These are phyloP conservation scores for Apogon hyalosoma DNA, from an alignment of 2,797 vertebrate species.

Conservation along the genomic window DNA sequence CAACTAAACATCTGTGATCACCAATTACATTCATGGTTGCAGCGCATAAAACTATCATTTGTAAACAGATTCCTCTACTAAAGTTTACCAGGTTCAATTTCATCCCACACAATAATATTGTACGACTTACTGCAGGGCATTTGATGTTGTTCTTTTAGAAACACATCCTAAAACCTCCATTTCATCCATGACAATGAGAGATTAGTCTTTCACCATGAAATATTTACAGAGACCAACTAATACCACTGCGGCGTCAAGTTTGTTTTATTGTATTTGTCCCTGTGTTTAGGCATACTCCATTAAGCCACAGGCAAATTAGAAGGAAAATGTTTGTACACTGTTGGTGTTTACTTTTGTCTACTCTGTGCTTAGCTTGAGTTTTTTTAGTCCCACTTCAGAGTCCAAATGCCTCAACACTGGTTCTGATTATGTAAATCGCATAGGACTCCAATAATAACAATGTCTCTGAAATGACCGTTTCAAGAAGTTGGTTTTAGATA, in stretches of 20 bases:
- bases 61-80: conserved; percentile 1
- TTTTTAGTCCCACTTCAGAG: conserved; percentile 16
- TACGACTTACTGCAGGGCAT: conserved; percentile 10
- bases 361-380: conserved; percentile 17
- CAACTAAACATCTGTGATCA: conserved; percentile 49
- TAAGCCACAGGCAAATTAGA: conserved; percentile 52
- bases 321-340: conserved; percentile 41
- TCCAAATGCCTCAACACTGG: conserved; percentile 27
- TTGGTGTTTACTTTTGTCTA: conserved; percentile 40
- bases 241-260: conserved; percentile 51
- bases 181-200: conserved; percentile 37
- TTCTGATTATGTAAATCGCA: conserved; percentile 51
- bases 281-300: conserved; percentile 37
- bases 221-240: conserved; percentile 49
- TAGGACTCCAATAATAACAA: conserved; percentile 29
- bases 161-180: conserved; percentile 19
- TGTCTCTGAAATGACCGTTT: conserved; percentile 16
- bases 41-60: conserved; percentile 5
- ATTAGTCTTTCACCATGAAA: conserved; percentile 47
- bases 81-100: conserved; percentile 5
- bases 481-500: conserved; percentile 29
- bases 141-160: conserved; percentile 19
- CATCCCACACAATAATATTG: background rate
- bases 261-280: conserved; percentile 51
- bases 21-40: conserved; percentile 26